Evolutionary conservation across 2,113 vertebrate species (phyloP), one percentile per base, ranked within the genome.

Genomic region (Brachionichthys hirsutus): DNA sequence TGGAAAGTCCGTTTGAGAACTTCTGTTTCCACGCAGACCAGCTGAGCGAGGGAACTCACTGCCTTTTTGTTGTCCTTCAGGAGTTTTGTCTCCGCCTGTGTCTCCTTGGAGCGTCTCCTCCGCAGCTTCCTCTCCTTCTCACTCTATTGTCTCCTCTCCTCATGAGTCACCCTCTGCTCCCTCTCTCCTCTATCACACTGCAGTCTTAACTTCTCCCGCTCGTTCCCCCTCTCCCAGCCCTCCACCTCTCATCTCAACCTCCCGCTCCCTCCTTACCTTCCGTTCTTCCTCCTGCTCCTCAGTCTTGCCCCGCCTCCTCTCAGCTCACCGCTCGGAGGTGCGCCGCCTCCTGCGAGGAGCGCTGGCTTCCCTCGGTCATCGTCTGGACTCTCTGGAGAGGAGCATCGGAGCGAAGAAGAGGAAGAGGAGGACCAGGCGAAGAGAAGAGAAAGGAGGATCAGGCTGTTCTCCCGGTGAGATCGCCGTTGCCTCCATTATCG

Each of bases 331-430:
- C 20, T 24, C 56, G 54, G 86, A 88, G 75, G 47, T 88, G 24
- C 78, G 81, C 2, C 86, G 77, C 18, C 82, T 88, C 48, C 70
- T 88, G 17, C 74, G 77, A 48, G 84, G 82, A 41, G 82, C 84
- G 15, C 12, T 88, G 38, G 56, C 75, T 0, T 78, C 82, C 1
- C 43, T 88, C 0, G 54, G 81, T 9, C 86, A 64, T 4, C 82
- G 86, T 1, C 58, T 88, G 54, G 73, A 85, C 17, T 54, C 63
- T 12, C 44, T 88, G 44, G 86, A 88, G 57, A 77, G 75, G 41
- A 79, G 41, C 13, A 82, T 61, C 35, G 36, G 49, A 35, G 67
- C 14, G 45, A 77, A 1, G 4, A 48, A 18, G 42, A 65, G 16
- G 55, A 67, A 46, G 65, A 68, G 19, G 12, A 66, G 4, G 17